A percentile compares a stretch with the other conserved stretches of the same genome.
Evolutionary conservation across 2,797 vertebrate genomes (phyloP).

Genomic region (Pseudopleuronectes americanus): DNA sequence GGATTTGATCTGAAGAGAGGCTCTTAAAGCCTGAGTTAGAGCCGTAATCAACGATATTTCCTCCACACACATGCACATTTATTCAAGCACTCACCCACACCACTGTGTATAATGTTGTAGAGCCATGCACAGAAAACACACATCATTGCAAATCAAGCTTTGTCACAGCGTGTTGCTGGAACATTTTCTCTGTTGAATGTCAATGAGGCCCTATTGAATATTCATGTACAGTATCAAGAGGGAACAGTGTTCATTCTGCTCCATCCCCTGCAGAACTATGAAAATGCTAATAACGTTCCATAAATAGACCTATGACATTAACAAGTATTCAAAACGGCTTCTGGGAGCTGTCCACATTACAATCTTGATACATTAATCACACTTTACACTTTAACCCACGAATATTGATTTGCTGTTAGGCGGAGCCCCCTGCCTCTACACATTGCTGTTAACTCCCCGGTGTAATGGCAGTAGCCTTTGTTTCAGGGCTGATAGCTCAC

Average conservation of each 20-base stretch:
- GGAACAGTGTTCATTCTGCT: conserved; percentile 46
- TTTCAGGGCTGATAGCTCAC: conserved; percentile 13
- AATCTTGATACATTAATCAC: conserved; percentile 70
- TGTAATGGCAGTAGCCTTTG: conserved; percentile 28
- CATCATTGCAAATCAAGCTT: conserved; percentile 45
- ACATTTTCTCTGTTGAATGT: conserved; percentile 57
- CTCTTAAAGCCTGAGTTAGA: conserved; percentile 1
- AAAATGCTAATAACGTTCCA: conserved; percentile 68
- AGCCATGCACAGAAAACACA: conserved; percentile 20
- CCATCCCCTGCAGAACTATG: conserved; percentile 54
- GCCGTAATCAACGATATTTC: not conserved
- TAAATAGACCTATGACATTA: conserved; percentile 75
- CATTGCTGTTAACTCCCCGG: conserved; percentile 23
- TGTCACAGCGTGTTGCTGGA: conserved; percentile 51
- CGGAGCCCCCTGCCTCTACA: conserved; percentile 22
- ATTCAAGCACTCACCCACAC: not conserved
- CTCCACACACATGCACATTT: not conserved
- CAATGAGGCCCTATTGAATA: conserved; percentile 64
- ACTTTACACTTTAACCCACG: conserved; percentile 65
- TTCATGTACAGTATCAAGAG: conserved; percentile 70
- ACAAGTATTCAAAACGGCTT: conserved; percentile 54
- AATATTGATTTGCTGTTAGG: conserved; percentile 69
- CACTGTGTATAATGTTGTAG: conserved; percentile 1
- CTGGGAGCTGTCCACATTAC: conserved; percentile 58
- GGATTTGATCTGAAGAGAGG: conserved; percentile 3